phyloP scores from a whole-genome alignment of 2,113 vertebrate species.

The Mormyrus iriodes region DNA sequence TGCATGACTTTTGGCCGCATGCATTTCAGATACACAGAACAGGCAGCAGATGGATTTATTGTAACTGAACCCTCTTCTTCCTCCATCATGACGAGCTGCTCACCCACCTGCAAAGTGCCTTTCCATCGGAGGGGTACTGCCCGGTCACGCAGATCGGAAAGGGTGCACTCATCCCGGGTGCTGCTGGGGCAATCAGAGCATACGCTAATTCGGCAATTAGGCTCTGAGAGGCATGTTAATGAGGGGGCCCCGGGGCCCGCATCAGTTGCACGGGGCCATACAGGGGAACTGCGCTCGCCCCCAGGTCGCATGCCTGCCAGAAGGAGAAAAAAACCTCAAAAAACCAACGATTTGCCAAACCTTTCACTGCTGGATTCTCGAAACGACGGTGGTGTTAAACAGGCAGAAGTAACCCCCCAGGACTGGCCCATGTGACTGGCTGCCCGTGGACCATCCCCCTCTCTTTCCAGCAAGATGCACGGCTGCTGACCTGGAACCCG shows the following conservation, averaged over 20 bases:
- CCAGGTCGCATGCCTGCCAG: background rate
- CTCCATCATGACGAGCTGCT: background rate
- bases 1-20: background rate
- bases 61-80: background rate
- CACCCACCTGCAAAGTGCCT: background rate
- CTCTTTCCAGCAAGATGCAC: background rate
- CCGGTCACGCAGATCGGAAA: background rate
- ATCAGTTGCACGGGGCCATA: background rate
- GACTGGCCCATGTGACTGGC: background rate
- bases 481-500: conserved; percentile 11
- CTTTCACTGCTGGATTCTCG: background rate
- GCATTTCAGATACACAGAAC: background rate
- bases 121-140: background rate
- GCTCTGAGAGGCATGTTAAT: conserved; percentile 65
- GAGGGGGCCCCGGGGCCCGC: conserved; percentile 44
- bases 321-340: background rate
- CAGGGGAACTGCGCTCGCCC: background rate
- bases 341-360: background rate
- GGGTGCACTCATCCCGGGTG: conserved; percentile 24
- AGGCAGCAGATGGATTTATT: background rate
- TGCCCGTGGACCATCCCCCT: background rate
- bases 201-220: conserved; percentile 62
- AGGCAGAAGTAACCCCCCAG: background rate
- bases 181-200: conserved; percentile 62
- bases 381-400: background rate